A percentile compares a stretch with the other conserved stretches of the same genome.
Conservation (phyloP, 2,888 invertebrate species). For the Eupelmus urozonus region DNA sequence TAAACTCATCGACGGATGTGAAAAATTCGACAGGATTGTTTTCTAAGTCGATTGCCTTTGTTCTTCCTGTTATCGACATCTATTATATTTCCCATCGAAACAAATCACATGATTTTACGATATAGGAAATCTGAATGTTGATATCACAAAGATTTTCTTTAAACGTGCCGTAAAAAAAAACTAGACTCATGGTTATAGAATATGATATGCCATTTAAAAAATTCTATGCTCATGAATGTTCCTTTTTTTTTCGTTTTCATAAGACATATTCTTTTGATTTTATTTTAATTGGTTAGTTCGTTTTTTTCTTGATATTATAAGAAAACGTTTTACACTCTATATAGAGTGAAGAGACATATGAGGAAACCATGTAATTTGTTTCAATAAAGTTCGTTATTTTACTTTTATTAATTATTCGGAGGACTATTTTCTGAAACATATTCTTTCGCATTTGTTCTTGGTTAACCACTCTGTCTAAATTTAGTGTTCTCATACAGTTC, state of each 20-base stretch:
- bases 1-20: constrained; percentile 11
- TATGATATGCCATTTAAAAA: neutral
- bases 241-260: neutral
- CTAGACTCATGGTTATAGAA: neutral
- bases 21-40: neutral
- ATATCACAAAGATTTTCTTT: too few species aligned
- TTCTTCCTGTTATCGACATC: neutral
- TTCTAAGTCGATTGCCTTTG: neutral
- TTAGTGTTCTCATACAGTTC: constrained; percentile 9
- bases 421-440: neutral
- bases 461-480: constrained; percentile 11
- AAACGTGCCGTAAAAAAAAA: neutral
- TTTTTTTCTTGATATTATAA: too few species aligned
- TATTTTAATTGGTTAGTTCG: too few species aligned
- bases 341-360: neutral
- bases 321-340: too few species aligned
- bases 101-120: too few species aligned
- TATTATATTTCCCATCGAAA: too few species aligned
- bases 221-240: neutral
- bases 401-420: constrained; percentile 18
- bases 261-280: too few species aligned
- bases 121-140: too few species aligned
- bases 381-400: neutral
- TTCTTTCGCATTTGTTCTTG: constrained; percentile 6
- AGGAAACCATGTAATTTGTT: neutral